These are phyloP conservation scores for Dunckerocampus dactyliophorus DNA, from an alignment of 2,113 vertebrate species.

Conservation along the genomic window DNA sequence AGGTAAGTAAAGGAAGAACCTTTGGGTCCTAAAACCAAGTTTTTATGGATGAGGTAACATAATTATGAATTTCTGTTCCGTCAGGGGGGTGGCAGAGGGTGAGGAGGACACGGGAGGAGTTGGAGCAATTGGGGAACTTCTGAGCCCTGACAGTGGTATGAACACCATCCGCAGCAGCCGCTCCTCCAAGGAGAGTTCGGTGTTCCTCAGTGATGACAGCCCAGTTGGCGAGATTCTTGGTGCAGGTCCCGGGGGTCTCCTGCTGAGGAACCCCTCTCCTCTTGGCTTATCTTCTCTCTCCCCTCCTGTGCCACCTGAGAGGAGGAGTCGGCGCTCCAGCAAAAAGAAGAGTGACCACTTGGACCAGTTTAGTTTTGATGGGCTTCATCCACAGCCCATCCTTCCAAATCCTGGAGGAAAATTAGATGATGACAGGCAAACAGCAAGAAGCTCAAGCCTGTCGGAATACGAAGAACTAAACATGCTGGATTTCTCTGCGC, in stretches of 20 bases:
- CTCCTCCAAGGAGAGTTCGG: constrained; percentile 92
- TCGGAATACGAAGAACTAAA: constrained; percentile 73
- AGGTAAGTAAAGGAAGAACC: constrained; percentile 34
- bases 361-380: constrained; percentile 84
- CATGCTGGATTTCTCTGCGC: constrained; percentile 73
- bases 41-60: background rate
- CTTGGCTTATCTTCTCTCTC: constrained; percentile 73
- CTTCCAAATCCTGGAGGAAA: constrained; percentile 27
- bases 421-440: constrained; percentile 49
- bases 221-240: constrained; percentile 77
- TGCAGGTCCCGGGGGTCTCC: constrained; percentile 55
- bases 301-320: constrained; percentile 75
- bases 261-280: constrained; percentile 78
- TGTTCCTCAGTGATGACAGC: constrained; percentile 93
- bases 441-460: constrained; percentile 62
- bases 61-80: constrained; percentile 11
- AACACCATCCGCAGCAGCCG: constrained; percentile 91
- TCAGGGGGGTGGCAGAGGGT: constrained; percentile 66
- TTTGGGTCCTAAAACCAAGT: background rate
- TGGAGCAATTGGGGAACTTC: constrained; percentile 74
- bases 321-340: constrained; percentile 60
- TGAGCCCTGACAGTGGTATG: constrained; percentile 90
- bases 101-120: constrained; percentile 65
- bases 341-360: constrained; percentile 72
- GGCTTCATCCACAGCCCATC: constrained; percentile 64